phyloP scores from a whole-genome alignment of 2,113 vertebrate species.

The Pygoscelis adeliae region DNA sequence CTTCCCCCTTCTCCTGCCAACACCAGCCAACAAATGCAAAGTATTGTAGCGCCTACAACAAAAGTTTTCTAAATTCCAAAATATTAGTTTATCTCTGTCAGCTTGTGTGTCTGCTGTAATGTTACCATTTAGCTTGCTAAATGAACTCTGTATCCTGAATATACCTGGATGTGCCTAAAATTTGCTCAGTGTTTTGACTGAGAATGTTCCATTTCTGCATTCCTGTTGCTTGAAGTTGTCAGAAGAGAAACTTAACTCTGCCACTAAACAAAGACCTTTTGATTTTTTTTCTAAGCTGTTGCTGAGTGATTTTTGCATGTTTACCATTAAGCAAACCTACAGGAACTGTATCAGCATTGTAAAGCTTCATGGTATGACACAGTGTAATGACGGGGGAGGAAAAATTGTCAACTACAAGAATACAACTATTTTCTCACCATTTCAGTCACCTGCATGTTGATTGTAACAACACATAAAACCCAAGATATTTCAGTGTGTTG shows the following conservation, averaged over 20 bases:
- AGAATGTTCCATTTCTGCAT: constrained; percentile 41
- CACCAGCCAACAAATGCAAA: neutral
- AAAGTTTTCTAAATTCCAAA: neutral
- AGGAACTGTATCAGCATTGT: neutral
- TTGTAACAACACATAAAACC: neutral
- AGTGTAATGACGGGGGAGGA: neutral
- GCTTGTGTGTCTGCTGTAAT: neutral
- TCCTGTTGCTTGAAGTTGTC: constrained; percentile 62
- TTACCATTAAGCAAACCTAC: neutral
- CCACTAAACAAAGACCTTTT: constrained; percentile 58
- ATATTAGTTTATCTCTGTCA: neutral
- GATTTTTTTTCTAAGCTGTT: constrained; percentile 37
- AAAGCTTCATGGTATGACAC: neutral
- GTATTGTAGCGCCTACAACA: neutral
- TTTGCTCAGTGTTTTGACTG: constrained; percentile 1
- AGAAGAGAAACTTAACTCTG: constrained; percentile 56
- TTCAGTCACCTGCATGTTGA: neutral
- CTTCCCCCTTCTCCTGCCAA: neutral
- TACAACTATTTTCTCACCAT: neutral
- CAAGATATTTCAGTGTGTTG: neutral
- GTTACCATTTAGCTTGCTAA: neutral
- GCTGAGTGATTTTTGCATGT: constrained; percentile 39
- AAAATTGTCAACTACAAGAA: neutral
- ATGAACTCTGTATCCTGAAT: neutral
- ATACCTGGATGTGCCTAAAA: neutral